Conservation (phyloP, 2,888 invertebrate species). For the Drosophila mimetica region DNA sequence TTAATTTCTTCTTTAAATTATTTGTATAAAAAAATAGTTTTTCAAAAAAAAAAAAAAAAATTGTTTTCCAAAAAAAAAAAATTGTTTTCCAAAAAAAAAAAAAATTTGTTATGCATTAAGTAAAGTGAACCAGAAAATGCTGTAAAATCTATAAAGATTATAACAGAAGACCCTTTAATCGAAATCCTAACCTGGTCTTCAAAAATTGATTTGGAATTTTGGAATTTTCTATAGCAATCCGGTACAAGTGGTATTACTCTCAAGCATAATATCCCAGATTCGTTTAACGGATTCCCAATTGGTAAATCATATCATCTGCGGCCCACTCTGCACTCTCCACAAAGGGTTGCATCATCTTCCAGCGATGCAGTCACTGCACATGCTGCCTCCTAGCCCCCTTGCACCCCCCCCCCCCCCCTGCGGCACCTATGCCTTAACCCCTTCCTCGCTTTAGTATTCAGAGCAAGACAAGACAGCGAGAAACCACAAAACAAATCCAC, state of each 20-base stretch:
- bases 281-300: background rate
- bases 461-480: constrained; percentile 79
- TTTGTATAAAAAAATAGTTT: too few relatives aligned
- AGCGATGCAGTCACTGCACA: constrained; percentile 45
- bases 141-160: too few relatives aligned
- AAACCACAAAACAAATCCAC: constrained; percentile 48
- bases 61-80: too few relatives aligned
- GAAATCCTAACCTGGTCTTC: too few relatives aligned
- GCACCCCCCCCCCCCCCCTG: background rate
- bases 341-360: constrained; percentile 32
- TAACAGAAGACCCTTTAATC: too few relatives aligned
- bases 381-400: constrained; percentile 13
- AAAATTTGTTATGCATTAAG: too few relatives aligned
- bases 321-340: constrained; percentile 5
- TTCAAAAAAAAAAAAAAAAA: too few relatives aligned
- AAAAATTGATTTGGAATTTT: too few relatives aligned
- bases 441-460: constrained; percentile 68
- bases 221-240: too few relatives aligned
- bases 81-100: too few relatives aligned
- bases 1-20: too few relatives aligned
- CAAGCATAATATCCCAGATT: background rate
- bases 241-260: background rate
- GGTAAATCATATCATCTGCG: background rate
- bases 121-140: too few relatives aligned
- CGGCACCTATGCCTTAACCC: constrained; percentile 1